phyloP scores from a whole-genome alignment of 1,140 invertebrate species.

The Rhopalosiphum padi region DNA sequence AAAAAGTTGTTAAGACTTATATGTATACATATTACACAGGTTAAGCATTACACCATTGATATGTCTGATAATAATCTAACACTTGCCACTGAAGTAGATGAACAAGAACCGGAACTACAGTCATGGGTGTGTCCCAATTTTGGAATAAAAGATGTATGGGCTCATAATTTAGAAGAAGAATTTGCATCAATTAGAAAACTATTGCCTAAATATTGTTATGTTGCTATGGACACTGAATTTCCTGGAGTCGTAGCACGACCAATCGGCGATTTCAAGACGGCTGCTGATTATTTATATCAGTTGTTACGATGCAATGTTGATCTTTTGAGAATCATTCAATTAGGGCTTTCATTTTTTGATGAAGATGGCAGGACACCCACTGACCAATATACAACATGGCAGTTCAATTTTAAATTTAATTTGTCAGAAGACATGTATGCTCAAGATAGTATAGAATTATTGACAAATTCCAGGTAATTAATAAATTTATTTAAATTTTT shows the following conservation, averaged over 20 bases:
- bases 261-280: constrained; percentile 94
- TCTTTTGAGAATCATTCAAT: constrained; percentile 92
- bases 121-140: constrained; percentile 68
- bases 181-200: constrained; percentile 92
- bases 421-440: constrained; percentile 97
- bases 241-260: constrained; percentile 97
- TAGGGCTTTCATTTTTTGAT: constrained; percentile 94
- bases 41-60: not conserved
- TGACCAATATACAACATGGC: constrained; percentile 90
- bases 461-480: constrained; percentile 82
- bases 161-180: constrained; percentile 94
- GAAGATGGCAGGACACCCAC: constrained; percentile 90
- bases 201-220: constrained; percentile 93
- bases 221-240: constrained; percentile 99
- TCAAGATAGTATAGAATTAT: constrained; percentile 95
- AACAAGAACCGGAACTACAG: constrained; percentile 20
- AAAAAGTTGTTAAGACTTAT: not conserved
- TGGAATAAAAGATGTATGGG: constrained; percentile 97
- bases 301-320: constrained; percentile 94
- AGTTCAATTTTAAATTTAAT: constrained; percentile 98
- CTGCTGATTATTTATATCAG: constrained; percentile 96
- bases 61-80: constrained; percentile 50
- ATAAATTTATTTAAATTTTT: not conserved
- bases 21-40: not conserved
- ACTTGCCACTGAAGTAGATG: not conserved